These are phyloP conservation scores for Hippocampus barbouri DNA, from an alignment of 2,113 vertebrate species.

Conservation along the genomic window DNA sequence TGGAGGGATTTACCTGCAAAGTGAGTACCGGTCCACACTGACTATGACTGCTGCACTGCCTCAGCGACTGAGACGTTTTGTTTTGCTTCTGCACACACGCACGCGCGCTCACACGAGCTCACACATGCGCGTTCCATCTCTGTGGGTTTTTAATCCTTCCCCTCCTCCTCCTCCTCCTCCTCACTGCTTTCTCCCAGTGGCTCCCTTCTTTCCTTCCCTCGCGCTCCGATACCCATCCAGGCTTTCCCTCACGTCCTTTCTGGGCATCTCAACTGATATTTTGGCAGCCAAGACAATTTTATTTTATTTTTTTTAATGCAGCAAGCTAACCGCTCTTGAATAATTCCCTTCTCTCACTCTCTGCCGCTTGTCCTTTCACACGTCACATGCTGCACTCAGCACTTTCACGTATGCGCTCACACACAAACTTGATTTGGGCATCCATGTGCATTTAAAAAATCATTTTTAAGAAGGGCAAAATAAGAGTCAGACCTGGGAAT, in stretches of 20 bases:
- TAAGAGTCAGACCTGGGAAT: slow-evolving; percentile 85
- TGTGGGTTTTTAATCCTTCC: slow-evolving; percentile 37
- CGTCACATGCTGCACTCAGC: slow-evolving; percentile 42
- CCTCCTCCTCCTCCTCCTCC: slow-evolving; percentile 4
- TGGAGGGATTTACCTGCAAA: slow-evolving; percentile 55
- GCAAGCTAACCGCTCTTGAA: slow-evolving; percentile 34
- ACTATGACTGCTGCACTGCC: slow-evolving; percentile 54
- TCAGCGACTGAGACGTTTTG: slow-evolving; percentile 71
- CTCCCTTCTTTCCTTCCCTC: slow-evolving; percentile 36
- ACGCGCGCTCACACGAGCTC: slow-evolving; percentile 50
- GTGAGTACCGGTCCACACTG: slow-evolving; percentile 40
- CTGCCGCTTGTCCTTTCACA: slow-evolving; percentile 8
- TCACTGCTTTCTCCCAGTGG: slow-evolving; percentile 28
- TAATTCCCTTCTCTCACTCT: slow-evolving; percentile 22
- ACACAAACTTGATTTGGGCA: neutral
- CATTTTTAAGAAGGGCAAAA: neutral
- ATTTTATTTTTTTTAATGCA: slow-evolving; percentile 2
- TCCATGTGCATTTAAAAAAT: too few species aligned
- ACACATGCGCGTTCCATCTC: slow-evolving; percentile 56
- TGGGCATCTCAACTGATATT: slow-evolving; percentile 32
- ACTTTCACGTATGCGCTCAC: slow-evolving; percentile 29
- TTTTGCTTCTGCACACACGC: slow-evolving; percentile 62
- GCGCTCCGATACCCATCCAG: slow-evolving; percentile 36
- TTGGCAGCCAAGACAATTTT: slow-evolving; percentile 3
- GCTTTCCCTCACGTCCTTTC: slow-evolving; percentile 33